phyloP scores from a whole-genome alignment of 2,888 invertebrate species.

The Atethmia centrago region DNA sequence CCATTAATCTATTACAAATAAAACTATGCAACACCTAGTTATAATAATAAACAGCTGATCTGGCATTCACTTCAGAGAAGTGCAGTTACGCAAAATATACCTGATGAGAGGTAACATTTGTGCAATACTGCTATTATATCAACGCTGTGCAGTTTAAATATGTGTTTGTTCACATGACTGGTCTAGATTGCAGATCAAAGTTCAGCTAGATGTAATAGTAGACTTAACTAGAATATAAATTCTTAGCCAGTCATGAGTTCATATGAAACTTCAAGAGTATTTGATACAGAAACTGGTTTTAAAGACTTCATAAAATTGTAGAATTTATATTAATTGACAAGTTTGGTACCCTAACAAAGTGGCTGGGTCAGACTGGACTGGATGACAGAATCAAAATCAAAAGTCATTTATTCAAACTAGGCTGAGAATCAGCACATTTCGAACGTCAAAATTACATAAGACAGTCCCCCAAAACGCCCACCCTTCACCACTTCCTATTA shows the following conservation, averaged over 20 bases:
- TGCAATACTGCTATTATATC: constrained; percentile 41
- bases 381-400: too few relatives aligned
- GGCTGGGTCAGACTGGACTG: too few relatives aligned
- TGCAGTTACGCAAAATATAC: constrained; percentile 45
- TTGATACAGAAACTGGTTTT: not conserved
- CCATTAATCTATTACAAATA: constrained; percentile 12
- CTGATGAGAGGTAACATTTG: constrained; percentile 48
- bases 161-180: constrained; percentile 20
- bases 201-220: constrained; percentile 23
- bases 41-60: constrained; percentile 41
- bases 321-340: not conserved
- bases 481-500: too few relatives aligned
- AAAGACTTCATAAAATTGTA: not conserved
- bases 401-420: too few relatives aligned
- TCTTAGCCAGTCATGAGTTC: not conserved
- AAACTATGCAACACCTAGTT: constrained; percentile 25
- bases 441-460: too few relatives aligned
- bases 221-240: not conserved
- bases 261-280: not conserved
- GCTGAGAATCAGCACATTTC: too few relatives aligned
- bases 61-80: constrained; percentile 46
- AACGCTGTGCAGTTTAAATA: constrained; percentile 8
- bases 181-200: constrained; percentile 41
- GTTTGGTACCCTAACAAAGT: too few relatives aligned
- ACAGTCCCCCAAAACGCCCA: too few relatives aligned